Base-by-base conservation (phyloP, 2,113 vertebrate genomes). In the Atlantisia rogersi region DNA sequence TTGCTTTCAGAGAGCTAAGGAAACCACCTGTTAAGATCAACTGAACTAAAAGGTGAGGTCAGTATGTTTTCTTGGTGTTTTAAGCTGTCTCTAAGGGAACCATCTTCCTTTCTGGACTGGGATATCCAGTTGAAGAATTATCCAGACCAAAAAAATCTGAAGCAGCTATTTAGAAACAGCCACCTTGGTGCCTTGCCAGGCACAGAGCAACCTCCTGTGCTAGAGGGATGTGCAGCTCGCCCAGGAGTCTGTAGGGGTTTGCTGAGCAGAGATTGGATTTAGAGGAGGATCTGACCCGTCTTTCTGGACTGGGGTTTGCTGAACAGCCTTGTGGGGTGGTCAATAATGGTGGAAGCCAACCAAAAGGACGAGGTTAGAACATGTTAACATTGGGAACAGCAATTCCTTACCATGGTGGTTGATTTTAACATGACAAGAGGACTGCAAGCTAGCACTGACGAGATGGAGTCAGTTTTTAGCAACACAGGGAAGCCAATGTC, bases 361-460 rank as follows among this genome's bases (percentile, higher is more conserved):
- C 63, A 35, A 56, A 62, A 21, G 39, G 60, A 59, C 14, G 37
- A 53, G 24, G 15, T 79, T 55, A 52, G 70, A 29, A 11, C 16
- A 25, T 5, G 5, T 53, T 68, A 50, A 60, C 29, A 2, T 1
- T 14, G 39, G 24, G 55, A 83, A 11, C n/a, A 39, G 18, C 0
- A 0, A 60, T 37, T 63, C 60, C 69, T 63, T 88, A 55, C 65
- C 35, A 0, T 4, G 11, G 55, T 2, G 19, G 7, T 18, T 78
- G 42, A 15, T 77, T 81, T 68, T 74, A 77, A 58, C 10, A 20
- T 0, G 25, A 32, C 52, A 70, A 42, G 40, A 59, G 44, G 64
- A 44, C 48, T 20, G 32, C 59, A 64, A 21, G 24, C 37, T 68
- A 15, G 11, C 17, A 6, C 44, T 52, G 32, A 26, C 0, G 0